Evolutionary conservation across 1,140 invertebrate genomes (phyloP).

Genomic region (Cherax quadricarinatus): DNA sequence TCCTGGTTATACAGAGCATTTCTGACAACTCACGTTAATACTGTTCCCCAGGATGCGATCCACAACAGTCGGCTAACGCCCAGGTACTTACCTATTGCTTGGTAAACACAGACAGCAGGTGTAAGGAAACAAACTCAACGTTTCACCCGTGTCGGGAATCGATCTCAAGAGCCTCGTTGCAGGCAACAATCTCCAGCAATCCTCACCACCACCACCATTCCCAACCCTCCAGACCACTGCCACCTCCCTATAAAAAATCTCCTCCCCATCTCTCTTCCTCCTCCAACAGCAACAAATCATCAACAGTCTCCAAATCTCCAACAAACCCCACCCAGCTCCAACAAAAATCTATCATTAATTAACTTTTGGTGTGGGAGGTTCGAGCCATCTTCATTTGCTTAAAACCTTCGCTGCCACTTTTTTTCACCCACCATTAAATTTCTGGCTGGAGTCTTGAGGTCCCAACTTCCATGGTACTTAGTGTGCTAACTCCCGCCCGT

Average conservation of each 20-base stretch:
- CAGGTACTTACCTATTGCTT: too few relatives aligned
- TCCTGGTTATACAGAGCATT: too few relatives aligned
- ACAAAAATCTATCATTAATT: conserved; percentile 61
- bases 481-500: conserved; percentile 45
- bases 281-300: neutral
- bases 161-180: too few relatives aligned
- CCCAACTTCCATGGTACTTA: conserved; percentile 41
- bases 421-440: conserved; percentile 49
- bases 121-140: too few relatives aligned
- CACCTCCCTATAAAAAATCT: neutral
- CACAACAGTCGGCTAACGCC: too few relatives aligned
- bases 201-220: neutral
- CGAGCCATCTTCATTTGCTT: conserved; percentile 59
- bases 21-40: too few relatives aligned
- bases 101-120: too few relatives aligned
- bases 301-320: conserved; percentile 36
- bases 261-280: neutral
- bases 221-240: neutral
- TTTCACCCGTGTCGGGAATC: too few relatives aligned
- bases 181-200: too few relatives aligned
- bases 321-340: conserved; percentile 2
- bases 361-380: conserved; percentile 26
- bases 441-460: conserved; percentile 15
- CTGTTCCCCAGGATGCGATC: too few relatives aligned
- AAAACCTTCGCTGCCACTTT: conserved; percentile 39